Base-by-base conservation (phyloP, 2,113 vertebrate species). In the Dissostichus mawsoni region DNA sequence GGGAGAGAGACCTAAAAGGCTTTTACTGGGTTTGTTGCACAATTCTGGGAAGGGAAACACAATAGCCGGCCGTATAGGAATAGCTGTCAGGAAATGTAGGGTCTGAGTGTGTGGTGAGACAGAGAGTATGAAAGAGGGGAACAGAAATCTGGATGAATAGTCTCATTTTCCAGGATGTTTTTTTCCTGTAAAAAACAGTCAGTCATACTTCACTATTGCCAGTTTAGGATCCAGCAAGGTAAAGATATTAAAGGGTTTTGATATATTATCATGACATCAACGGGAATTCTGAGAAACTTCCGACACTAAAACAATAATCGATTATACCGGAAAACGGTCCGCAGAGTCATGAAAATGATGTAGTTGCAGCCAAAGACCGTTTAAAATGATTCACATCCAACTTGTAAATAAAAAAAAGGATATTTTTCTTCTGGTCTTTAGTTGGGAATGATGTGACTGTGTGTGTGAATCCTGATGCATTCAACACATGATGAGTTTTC, bases 11-110 rank as follows among this genome's bases (percentile, higher is more conserved):
- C 7, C 44, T 48, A 44, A 83, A 67, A 82, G 48, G 68, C 69
- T 87, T 87, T 89, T 85, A 81, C 69, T 80, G 51, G 51, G 29
- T 83, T 85, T 81, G 63, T 76, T 55, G 17, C 25, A 53, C 58
- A 64, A 47, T 86, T 86, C 85, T 81, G 76, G 87, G 90, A 91
- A 91, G 68, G 70, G 78, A 83, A 68, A 78, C 76, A 80, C 69
- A 86, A 77, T 78, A 75, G 57, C 17, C 23, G 8, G 59, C 64
- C 14, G 18, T 72, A 33, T 53, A 80, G 2, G 29, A 74, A 45
- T 67, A 68, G 59, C 62, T 86, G 58, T 74, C 69, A 81, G 89
- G 76, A 88, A 73, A 84, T 75, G 47, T 51, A 57, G 13, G 74
- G 4, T 66, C 0, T 12, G 57, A 65, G 58, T 10, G 33, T 66